Conservation (phyloP, 2,888 invertebrate species). For the Gerris lacustris region DNA sequence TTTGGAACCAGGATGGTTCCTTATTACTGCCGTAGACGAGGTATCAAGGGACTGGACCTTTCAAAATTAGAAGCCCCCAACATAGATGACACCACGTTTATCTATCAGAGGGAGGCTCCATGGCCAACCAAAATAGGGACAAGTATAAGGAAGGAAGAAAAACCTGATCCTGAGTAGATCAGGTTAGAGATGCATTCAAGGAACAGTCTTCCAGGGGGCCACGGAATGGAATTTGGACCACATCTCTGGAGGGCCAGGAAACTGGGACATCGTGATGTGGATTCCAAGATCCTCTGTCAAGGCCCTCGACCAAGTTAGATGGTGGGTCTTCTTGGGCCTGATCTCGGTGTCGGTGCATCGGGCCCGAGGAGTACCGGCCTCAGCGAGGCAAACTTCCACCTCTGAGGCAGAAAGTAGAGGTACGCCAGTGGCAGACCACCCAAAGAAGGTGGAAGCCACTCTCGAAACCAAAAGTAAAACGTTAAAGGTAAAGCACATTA, state of each 20-base stretch:
- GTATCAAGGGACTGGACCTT: neutral
- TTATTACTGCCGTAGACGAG: neutral
- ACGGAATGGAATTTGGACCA: neutral
- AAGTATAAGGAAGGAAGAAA: neutral
- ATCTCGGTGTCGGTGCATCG: too few species aligned
- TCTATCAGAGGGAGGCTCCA: too few species aligned
- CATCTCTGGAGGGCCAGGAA: neutral
- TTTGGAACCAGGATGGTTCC: neutral
- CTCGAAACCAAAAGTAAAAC: neutral
- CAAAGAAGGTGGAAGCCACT: neutral
- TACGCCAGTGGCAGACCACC: too few species aligned
- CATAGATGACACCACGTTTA: neutral
- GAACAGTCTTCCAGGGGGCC: neutral
- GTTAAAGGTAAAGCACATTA: neutral
- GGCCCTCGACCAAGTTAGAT: neutral
- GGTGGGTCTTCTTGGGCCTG: too few species aligned
- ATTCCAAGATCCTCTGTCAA: neutral
- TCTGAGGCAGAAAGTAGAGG: too few species aligned
- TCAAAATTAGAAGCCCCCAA: neutral
- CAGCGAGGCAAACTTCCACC: neutral
- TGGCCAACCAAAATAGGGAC: neutral
- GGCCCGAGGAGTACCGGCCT: too few species aligned
- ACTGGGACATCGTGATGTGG: neutral
- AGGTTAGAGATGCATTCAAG: neutral
- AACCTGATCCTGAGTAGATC: neutral